Evolutionary conservation across 2,888 invertebrate species (phyloP).

Genomic region (Rotaria magnacalcarata): DNA sequence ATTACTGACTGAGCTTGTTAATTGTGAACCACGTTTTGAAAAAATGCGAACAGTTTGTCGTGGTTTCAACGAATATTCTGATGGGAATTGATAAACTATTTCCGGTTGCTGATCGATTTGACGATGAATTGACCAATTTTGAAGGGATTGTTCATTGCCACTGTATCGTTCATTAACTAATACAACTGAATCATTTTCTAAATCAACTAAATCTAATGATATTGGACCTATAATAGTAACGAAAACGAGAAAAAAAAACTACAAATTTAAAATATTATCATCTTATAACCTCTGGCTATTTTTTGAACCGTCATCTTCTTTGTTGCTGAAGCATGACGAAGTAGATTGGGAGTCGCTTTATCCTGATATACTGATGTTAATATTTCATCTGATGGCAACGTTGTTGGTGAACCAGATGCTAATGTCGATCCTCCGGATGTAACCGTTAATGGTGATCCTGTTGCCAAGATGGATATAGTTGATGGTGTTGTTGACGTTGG

Average conservation of each 20-base stretch:
- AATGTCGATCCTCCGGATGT: no score
- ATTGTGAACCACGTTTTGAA: slow-evolving; percentile 49
- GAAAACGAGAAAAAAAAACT: not conserved
- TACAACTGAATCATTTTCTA: slow-evolving; percentile 61
- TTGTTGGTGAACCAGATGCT: no score
- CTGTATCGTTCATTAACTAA: slow-evolving; percentile 41
- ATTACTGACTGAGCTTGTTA: slow-evolving; percentile 32
- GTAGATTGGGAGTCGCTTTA: not conserved
- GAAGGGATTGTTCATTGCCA: slow-evolving; percentile 38
- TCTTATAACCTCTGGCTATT: slow-evolving; percentile 52
- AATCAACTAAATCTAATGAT: slow-evolving; percentile 57
- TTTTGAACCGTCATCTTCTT: slow-evolving; percentile 56
- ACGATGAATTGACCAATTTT: slow-evolving; percentile 42
- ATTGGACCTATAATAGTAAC: slow-evolving; percentile 59
- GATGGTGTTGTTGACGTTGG: no score
- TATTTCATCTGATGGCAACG: no score
- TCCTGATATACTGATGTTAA: no score
- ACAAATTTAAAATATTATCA: not conserved
- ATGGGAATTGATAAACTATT: slow-evolving; percentile 40
- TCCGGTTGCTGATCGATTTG: slow-evolving; percentile 43
- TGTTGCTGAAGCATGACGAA: not conserved
- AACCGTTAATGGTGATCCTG: no score
- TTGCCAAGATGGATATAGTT: no score
- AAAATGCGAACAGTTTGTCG: slow-evolving; percentile 43
- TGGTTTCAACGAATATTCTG: slow-evolving; percentile 31